Percentiles rank a stretch among this genome's conserved stretches.
Evolutionary conservation across 2,888 invertebrate genomes (phyloP).

Genomic region (Spodoptera exigua): DNA sequence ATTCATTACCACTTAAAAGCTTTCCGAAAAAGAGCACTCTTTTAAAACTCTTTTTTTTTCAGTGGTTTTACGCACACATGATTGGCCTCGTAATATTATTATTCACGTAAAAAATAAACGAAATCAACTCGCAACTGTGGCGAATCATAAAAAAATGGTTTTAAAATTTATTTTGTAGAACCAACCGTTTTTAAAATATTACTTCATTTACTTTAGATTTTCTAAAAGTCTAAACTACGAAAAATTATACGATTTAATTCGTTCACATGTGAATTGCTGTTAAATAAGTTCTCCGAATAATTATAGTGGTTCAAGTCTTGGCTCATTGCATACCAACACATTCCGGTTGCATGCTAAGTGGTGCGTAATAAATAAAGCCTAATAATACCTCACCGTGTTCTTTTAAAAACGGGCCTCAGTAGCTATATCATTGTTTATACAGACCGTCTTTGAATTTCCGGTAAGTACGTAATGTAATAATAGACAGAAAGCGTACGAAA

Average conservation of each 20-base stretch:
- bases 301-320: slow-evolving; percentile 13
- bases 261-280: slow-evolving; percentile 11
- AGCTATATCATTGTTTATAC: slow-evolving; percentile 34
- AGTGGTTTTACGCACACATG: neutral
- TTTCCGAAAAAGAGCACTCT: slow-evolving; percentile 1
- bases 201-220: neutral
- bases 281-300: slow-evolving; percentile 36
- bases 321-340: slow-evolving; percentile 8
- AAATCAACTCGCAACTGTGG: slow-evolving; percentile 9
- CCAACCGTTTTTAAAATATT: slow-evolving; percentile 1
- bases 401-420: slow-evolving; percentile 24
- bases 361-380: slow-evolving; percentile 35
- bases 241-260: slow-evolving; percentile 8
- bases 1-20: slow-evolving; percentile 23
- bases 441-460: slow-evolving; percentile 57
- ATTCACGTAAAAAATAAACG: slow-evolving; percentile 14
- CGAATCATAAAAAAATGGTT: slow-evolving; percentile 10
- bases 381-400: slow-evolving; percentile 32
- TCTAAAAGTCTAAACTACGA: slow-evolving; percentile 1
- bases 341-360: slow-evolving; percentile 38
- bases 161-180: neutral
- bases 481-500: slow-evolving; percentile 55
- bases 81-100: slow-evolving; percentile 1
- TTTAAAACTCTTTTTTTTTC: neutral
- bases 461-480: slow-evolving; percentile 58